These are phyloP conservation scores for Brachionus manjavacas DNA, from an alignment of 1,140 invertebrate species.

Conservation along the genomic window DNA sequence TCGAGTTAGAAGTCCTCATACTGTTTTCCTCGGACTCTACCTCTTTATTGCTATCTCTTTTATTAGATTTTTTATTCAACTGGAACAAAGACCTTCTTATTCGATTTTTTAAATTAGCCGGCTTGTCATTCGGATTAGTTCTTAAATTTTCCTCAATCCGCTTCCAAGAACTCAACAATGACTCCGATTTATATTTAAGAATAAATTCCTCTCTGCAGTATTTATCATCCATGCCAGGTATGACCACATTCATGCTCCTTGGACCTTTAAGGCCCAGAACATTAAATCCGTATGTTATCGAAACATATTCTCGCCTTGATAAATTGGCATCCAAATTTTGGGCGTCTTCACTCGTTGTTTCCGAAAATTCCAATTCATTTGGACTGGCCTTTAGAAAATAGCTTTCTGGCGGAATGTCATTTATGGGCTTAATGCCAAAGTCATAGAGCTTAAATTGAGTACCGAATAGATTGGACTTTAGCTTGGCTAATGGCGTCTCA, in stretches of 20 bases:
- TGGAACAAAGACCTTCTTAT: conserved; percentile 10
- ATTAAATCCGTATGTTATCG: not conserved
- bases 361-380: not conserved
- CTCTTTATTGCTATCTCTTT: not conserved
- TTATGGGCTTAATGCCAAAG: conserved; percentile 2
- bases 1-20: not conserved
- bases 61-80: conserved; percentile 9
- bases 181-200: conserved; percentile 8
- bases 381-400: not conserved
- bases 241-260: conserved; percentile 17
- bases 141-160: not conserved
- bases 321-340: not conserved
- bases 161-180: conserved; percentile 14
- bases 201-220: conserved; percentile 7
- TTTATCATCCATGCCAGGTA: conserved; percentile 25
- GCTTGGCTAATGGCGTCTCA: conserved; percentile 26
- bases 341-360: not conserved
- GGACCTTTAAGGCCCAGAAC: conserved; percentile 36
- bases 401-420: not conserved
- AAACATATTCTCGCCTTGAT: not conserved
- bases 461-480: conserved; percentile 25
- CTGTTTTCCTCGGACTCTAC: not conserved
- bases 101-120: not conserved
- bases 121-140: not conserved
- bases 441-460: conserved; percentile 37